phyloP scores from a whole-genome alignment of 2,888 invertebrate genomes.

The Chloroclystis v-ata region DNA sequence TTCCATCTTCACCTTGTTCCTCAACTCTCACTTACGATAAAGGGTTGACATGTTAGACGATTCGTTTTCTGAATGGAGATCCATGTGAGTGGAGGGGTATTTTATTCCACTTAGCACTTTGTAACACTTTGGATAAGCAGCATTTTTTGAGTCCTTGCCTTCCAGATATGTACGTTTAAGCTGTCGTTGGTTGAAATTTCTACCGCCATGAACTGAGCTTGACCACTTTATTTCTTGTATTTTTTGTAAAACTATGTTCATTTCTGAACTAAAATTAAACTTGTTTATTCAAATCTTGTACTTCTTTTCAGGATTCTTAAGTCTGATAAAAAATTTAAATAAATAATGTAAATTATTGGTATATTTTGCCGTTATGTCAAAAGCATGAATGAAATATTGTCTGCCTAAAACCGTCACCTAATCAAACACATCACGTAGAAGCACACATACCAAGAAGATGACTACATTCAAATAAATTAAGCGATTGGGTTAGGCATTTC shows the following conservation, averaged over 20 bases:
- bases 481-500: slow-evolving; percentile 37
- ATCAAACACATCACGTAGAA: slow-evolving; percentile 21
- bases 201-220: slow-evolving; percentile 27
- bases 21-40: slow-evolving; percentile 48
- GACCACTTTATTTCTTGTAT: slow-evolving; percentile 26
- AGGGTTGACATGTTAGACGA: slow-evolving; percentile 45
- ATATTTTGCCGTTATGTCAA: slow-evolving; percentile 9
- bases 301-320: not conserved
- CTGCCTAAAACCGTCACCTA: slow-evolving; percentile 21
- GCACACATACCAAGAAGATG: slow-evolving; percentile 27
- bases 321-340: not conserved
- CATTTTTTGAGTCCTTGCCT: slow-evolving; percentile 22
- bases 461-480: slow-evolving; percentile 31
- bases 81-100: slow-evolving; percentile 12
- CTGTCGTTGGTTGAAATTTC: slow-evolving; percentile 21
- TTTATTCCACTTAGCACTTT: too few species aligned
- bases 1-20: slow-evolving; percentile 57
- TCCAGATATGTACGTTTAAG: slow-evolving; percentile 14
- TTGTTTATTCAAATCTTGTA: not conserved
- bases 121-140: slow-evolving; percentile 15
- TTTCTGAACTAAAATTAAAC: slow-evolving; percentile 24
- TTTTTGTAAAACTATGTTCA: slow-evolving; percentile 26
- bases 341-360: not conserved
- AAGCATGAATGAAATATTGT: slow-evolving; percentile 22
- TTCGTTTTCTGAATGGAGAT: slow-evolving; percentile 30